phyloP scores from a whole-genome alignment of 1,140 invertebrate species.

The Theocolax elegans region DNA sequence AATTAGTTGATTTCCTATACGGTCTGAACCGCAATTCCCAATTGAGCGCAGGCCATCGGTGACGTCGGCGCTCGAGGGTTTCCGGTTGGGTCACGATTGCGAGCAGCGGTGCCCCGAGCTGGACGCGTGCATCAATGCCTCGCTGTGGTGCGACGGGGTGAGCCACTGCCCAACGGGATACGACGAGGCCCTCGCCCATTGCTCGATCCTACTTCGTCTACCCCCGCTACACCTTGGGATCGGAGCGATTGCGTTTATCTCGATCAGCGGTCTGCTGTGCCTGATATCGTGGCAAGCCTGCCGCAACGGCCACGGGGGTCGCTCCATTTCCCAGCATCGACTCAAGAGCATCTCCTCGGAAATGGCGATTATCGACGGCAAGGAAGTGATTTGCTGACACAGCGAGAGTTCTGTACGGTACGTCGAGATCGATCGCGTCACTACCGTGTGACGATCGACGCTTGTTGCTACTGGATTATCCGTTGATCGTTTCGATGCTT shows the following conservation, averaged over 20 bases:
- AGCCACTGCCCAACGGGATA: conserved; percentile 88
- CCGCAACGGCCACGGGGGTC: conserved; percentile 68
- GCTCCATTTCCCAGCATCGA: conserved; percentile 79
- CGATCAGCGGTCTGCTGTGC: conserved; percentile 62
- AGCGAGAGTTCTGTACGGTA: conserved; percentile 92
- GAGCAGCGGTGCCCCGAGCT: conserved; percentile 84
- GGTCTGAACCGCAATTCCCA: no score
- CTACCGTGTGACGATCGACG: conserved; percentile 80
- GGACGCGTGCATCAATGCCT: conserved; percentile 87
- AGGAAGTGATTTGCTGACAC: conserved; percentile 93
- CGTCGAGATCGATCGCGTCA: conserved; percentile 88
- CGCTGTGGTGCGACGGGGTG: conserved; percentile 89
- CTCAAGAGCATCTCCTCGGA: conserved; percentile 81
- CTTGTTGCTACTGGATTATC: no score
- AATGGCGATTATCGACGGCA: conserved; percentile 82
- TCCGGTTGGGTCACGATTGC: conserved; percentile 77
- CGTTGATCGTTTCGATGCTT: no score
- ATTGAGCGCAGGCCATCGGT: conserved; percentile 61
- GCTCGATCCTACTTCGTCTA: conserved; percentile 78
- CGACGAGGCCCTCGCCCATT: conserved; percentile 85
- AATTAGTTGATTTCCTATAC: no score
- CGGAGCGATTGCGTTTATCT: conserved; percentile 62
- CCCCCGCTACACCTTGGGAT: conserved; percentile 77
- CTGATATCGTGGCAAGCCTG: conserved; percentile 71
- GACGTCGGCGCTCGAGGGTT: conserved; percentile 66